Evolutionary conservation across 2,797 vertebrate genomes (phyloP).

Genomic region (Heterohyrax brucei): DNA sequence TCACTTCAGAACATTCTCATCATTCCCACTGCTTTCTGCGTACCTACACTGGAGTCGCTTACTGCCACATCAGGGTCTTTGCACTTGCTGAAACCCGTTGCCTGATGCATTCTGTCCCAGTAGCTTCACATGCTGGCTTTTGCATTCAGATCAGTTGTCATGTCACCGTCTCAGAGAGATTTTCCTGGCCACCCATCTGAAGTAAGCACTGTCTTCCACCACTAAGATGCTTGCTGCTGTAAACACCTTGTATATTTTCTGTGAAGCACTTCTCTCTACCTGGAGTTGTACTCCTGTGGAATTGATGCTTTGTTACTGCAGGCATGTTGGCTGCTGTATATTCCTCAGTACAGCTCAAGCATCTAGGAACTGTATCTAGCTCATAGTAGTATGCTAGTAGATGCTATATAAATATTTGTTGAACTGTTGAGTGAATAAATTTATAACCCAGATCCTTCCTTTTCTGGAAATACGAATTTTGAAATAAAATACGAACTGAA

Average conservation of each 20-base stretch:
- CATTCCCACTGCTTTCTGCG: accelerated
- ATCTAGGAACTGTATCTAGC: not conserved
- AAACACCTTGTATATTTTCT: not conserved
- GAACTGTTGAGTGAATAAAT: slow-evolving; percentile 20
- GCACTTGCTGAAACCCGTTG: not conserved
- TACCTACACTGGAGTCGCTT: not conserved
- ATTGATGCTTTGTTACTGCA: not conserved
- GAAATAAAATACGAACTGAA: not conserved
- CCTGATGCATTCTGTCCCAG: not conserved
- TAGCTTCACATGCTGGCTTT: not conserved
- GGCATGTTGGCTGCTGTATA: not conserved
- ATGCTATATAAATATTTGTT: not conserved
- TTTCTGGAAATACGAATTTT: not conserved
- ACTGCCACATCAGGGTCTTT: not conserved
- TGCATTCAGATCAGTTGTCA: not conserved
- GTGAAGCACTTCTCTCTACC: not conserved
- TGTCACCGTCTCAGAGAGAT: not conserved
- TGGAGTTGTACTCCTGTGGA: not conserved
- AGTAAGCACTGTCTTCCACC: not conserved
- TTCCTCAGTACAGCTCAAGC: not conserved
- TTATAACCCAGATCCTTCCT: not conserved
- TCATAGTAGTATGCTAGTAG: not conserved
- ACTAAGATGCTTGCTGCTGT: not conserved
- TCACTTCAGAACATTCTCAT: not conserved
- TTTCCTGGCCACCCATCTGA: not conserved